These are phyloP conservation scores for Eupithecia inturbata DNA, from an alignment of 2,888 invertebrate genomes.

Conservation along the genomic window DNA sequence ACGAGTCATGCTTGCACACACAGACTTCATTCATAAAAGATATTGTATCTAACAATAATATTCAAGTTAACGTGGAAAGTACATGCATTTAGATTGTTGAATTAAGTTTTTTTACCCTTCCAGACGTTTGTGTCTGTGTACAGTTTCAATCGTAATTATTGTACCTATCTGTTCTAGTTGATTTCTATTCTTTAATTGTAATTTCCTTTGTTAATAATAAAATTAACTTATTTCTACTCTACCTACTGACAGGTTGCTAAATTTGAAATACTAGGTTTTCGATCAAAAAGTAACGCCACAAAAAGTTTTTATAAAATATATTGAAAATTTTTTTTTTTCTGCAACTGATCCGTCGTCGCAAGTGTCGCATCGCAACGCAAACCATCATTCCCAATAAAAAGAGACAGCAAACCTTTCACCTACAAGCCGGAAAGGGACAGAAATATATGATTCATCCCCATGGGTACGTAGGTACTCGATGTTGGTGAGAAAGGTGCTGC, in stretches of 20 bases:
- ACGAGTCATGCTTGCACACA: not conserved
- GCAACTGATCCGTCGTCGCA: not conserved
- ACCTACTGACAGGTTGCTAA: too few species aligned
- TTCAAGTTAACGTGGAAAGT: not conserved
- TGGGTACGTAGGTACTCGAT: too few species aligned
- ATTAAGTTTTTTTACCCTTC: not conserved
- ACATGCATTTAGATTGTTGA: not conserved
- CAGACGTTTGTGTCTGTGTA: too few species aligned
- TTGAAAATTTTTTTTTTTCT: not conserved
- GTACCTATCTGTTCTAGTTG: too few species aligned
- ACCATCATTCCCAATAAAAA: not conserved
- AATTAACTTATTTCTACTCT: too few species aligned
- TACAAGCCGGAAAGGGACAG: conserved; percentile 31
- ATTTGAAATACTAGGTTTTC: too few species aligned
- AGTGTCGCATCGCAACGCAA: too few species aligned
- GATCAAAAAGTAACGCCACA: too few species aligned
- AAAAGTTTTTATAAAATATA: not conserved
- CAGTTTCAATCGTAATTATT: too few species aligned
- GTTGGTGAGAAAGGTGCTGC: too few species aligned
- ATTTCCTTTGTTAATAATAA: too few species aligned
- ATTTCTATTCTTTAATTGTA: too few species aligned
- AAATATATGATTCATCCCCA: conserved; percentile 37
- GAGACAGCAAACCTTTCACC: conserved; percentile 23
- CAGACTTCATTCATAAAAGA: not conserved
- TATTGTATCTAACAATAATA: not conserved